Conservation (phyloP, 2,113 vertebrate genomes). For the Syngnathus scovelli region DNA sequence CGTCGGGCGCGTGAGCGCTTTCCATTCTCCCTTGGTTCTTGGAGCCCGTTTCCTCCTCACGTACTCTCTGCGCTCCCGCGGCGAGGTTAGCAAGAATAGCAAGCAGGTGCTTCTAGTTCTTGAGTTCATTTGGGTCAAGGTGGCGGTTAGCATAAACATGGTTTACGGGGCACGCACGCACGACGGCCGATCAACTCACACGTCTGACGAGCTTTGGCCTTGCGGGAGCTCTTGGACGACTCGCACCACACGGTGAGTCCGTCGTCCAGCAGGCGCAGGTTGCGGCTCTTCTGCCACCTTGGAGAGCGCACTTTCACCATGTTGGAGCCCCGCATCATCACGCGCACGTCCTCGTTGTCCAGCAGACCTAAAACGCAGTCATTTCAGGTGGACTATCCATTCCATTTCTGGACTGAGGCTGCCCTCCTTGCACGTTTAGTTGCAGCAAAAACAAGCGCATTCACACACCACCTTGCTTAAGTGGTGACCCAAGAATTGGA, state of each 20-base stretch:
- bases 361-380: conserved; percentile 72
- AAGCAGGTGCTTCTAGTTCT: too few relatives aligned
- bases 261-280: conserved; percentile 83
- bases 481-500: neutral
- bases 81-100: too few relatives aligned
- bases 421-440: neutral
- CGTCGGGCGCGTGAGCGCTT: conserved; percentile 6
- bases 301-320: conserved; percentile 83
- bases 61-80: too few relatives aligned
- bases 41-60: neutral
- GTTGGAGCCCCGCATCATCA: conserved; percentile 84
- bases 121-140: neutral
- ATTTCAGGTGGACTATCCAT: too few relatives aligned
- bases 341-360: conserved; percentile 81
- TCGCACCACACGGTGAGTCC: conserved; percentile 87
- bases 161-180: too few relatives aligned
- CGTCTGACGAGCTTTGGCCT: conserved; percentile 72
- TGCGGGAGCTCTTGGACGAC: conserved; percentile 72
- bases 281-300: conserved; percentile 76
- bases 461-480: neutral
- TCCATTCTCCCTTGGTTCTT: conserved; percentile 7
- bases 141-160: neutral
- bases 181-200: conserved; percentile 72
- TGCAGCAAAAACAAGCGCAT: neutral
- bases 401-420: too few relatives aligned